phyloP scores from a whole-genome alignment of 2,888 invertebrate genomes.

The Lasioglossum leucozonium region DNA sequence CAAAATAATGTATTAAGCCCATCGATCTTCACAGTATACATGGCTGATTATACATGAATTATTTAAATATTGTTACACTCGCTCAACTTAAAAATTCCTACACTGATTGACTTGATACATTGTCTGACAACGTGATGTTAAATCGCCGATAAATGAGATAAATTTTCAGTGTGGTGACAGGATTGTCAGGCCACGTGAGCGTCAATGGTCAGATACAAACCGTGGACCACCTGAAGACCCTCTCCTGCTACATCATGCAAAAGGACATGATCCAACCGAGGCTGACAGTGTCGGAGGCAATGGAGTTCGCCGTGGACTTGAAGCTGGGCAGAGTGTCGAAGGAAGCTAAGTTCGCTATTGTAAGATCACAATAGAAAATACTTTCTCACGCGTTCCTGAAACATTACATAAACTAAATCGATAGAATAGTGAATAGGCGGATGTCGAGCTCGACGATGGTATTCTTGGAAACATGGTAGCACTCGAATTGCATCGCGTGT shows the following conservation, averaged over 20 bases:
- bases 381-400: not conserved
- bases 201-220: slow-evolving; percentile 93
- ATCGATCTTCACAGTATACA: too few species aligned
- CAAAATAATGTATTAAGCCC: too few species aligned
- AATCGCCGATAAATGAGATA: not conserved
- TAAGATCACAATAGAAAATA: slow-evolving; percentile 84
- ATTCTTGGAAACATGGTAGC: not conserved
- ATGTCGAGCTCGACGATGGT: not conserved
- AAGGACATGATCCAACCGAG: slow-evolving; percentile 94
- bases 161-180: slow-evolving; percentile 80
- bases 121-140: too few species aligned
- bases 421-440: not conserved
- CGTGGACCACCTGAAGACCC: slow-evolving; percentile 91
- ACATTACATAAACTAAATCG: too few species aligned
- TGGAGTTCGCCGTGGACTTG: slow-evolving; percentile 95
- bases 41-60: not conserved
- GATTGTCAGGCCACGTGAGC: slow-evolving; percentile 90
- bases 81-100: too few species aligned
- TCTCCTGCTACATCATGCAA: slow-evolving; percentile 98
- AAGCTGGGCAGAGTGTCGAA: slow-evolving; percentile 90
- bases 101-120: too few species aligned
- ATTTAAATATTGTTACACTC: too few species aligned
- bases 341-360: slow-evolving; percentile 89
- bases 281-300: slow-evolving; percentile 94
- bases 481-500: slow-evolving; percentile 14